Evolutionary conservation across 1,140 invertebrate species (phyloP).

Genomic region (Drosophila suzukii): DNA sequence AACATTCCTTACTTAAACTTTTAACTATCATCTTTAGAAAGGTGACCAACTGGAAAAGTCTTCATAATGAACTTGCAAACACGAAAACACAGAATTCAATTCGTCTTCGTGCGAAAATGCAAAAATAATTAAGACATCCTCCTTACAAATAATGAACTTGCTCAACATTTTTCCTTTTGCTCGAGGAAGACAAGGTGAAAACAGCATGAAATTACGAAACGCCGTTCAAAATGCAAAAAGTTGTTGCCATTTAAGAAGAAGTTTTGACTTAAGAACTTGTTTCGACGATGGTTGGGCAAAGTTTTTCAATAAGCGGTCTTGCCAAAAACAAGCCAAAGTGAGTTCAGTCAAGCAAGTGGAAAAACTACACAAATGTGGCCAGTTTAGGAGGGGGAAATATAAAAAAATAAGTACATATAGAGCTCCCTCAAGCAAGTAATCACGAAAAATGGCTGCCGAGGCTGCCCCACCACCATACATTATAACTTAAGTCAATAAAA

Average conservation of each 20-base stretch:
- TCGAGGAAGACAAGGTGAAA: conserved; percentile 10
- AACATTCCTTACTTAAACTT: not conserved
- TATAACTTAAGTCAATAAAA: conserved; percentile 77
- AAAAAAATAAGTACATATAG: not conserved
- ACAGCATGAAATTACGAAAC: conserved; percentile 62
- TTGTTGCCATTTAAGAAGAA: conserved; percentile 69
- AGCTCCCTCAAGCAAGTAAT: conserved; percentile 14
- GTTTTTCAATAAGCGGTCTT: conserved; percentile 74
- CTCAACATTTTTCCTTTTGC: conserved; percentile 39
- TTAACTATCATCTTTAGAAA: not conserved
- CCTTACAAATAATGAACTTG: conserved; percentile 59
- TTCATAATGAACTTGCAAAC: conserved; percentile 9
- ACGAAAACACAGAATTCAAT: conserved; percentile 40
- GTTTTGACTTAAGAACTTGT: conserved; percentile 38
- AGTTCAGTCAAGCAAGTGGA: conserved; percentile 7
- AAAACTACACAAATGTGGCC: conserved; percentile 46
- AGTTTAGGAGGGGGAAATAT: conserved; percentile 12
- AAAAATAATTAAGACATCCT: conserved; percentile 62
- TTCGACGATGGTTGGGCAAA: conserved; percentile 45
- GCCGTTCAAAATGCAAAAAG: conserved; percentile 50
- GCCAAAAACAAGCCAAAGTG: conserved; percentile 56
- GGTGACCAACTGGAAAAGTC: not conserved
- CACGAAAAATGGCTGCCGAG: conserved; percentile 55
- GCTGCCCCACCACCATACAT: conserved; percentile 31
- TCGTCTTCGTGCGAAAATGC: conserved; percentile 48